Evolutionary conservation across 1,140 invertebrate genomes (phyloP), one percentile per base, ranked within the genome.

Genomic region (Lineus longissimus): DNA sequence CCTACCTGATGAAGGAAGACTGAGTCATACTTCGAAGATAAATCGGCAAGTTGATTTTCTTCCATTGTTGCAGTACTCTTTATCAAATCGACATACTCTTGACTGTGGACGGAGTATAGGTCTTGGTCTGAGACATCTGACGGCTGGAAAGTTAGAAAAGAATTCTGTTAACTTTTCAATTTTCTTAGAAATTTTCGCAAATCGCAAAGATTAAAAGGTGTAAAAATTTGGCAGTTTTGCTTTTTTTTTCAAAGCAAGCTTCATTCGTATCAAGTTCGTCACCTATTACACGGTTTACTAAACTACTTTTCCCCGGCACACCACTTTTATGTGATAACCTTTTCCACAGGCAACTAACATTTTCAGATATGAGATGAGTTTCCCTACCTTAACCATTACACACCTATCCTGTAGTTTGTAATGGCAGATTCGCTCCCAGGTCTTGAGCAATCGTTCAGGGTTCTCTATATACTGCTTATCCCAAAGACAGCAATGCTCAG

Each of bases 1-100:
- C 85, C 83, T 84, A 93, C 91, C 64, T 90, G 87, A 84, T 95
- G 90, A 80, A 95, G 86, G 78, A 90, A 97, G 71, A 96, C 81
- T 15, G 90, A 87, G 78, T 97, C 93, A 79, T 89, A 96, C 73
- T 87, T 86, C 0, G 90, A 87, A 4, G 91, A 88, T 23, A 80
- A 45, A 23, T 73, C 67, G 80, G 93, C 91, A 64, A 93, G 81
- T 65, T 86, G 82, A 36, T 76, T 63, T 77, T 62, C 83, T 84
- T 27, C 82, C 77, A 69, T 88, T 81, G 51, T 54, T 19, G 61
- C 41, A 0, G 89, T 90, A 7, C 78, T 81, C 77, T 88, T 84
- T 2, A 94, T 77, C 66, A 87, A 78, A 9, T 90, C 85, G 66
- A 88, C 82, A 55, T 85, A 87, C 47, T 87, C 82, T 6, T 84